These are phyloP conservation scores for Rugalucina vietnamica DNA, from an alignment of 2,888 invertebrate species.

Conservation along the genomic window DNA sequence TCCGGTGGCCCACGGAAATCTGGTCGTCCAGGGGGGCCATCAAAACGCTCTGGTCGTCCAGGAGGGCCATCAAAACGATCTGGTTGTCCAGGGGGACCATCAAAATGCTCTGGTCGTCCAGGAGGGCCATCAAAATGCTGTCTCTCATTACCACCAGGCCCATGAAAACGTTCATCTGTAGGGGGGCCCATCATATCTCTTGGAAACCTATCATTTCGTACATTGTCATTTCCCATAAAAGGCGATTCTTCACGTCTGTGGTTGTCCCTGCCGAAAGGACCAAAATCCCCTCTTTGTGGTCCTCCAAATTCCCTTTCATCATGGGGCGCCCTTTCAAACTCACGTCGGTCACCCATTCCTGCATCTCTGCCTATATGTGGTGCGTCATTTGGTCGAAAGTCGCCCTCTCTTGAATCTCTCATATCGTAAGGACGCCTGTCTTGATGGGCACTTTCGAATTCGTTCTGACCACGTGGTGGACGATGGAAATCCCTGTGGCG, in stretches of 20 bases:
- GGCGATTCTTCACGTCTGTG: neutral
- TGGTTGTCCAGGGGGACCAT: neutral
- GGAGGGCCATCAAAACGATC: neutral
- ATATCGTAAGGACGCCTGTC: neutral
- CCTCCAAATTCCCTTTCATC: neutral
- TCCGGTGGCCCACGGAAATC: slow-evolving; percentile 3
- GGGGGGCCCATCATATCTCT: neutral
- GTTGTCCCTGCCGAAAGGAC: neutral
- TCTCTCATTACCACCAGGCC: neutral
- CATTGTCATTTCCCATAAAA: neutral
- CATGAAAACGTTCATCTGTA: neutral
- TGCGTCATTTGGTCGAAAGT: neutral
- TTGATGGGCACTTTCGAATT: neutral
- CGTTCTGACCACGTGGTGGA: too few species aligned
- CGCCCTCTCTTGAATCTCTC: neutral
- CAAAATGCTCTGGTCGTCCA: neutral
- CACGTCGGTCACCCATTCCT: neutral
- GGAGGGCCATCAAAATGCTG: neutral
- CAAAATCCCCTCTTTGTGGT: neutral
- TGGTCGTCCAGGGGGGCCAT: neutral
- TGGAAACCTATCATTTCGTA: neutral
- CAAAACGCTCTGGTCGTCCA: neutral
- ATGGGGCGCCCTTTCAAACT: neutral
- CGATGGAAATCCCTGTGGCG: too few species aligned
- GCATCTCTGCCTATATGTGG: neutral